Conservation (phyloP, 2,113 vertebrate genomes). For the Maccullochella peelii region DNA sequence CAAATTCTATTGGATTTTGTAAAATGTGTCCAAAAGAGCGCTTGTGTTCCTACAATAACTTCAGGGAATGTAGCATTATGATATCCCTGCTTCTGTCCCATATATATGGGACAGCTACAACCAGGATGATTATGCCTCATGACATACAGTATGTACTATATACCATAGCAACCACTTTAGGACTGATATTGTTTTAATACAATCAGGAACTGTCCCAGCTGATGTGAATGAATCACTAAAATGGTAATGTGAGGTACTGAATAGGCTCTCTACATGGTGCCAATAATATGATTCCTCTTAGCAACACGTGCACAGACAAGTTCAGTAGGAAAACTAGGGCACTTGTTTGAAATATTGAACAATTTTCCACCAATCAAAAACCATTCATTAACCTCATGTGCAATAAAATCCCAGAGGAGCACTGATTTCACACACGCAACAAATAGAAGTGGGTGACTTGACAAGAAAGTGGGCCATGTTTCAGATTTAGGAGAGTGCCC, state of each 20-base stretch:
- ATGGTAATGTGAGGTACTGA: conserved; percentile 19
- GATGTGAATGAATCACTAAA: conserved; percentile 28
- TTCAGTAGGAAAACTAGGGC: conserved; percentile 13
- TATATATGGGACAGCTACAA: neutral
- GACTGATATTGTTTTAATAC: conserved; percentile 10
- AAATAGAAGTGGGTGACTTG: conserved; percentile 68
- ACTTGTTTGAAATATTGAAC: conserved; percentile 54
- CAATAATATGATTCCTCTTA: conserved; percentile 29
- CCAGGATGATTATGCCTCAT: conserved; percentile 31
- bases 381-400: conserved; percentile 43
- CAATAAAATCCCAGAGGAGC: conserved; percentile 42
- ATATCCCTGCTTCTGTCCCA: too few species aligned
- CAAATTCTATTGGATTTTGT: neutral
- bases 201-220: conserved; percentile 8
- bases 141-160: neutral
- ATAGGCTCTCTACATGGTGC: neutral
- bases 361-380: conserved; percentile 73
- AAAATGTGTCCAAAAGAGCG: neutral
- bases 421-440: conserved; percentile 55
- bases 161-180: conserved; percentile 13
- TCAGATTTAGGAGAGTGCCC: conserved; percentile 65
- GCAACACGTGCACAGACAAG: conserved; percentile 30
- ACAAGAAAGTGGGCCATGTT: conserved; percentile 57
- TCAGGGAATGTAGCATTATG: neutral
- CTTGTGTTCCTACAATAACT: neutral